phyloP scores from a whole-genome alignment of 2,888 invertebrate species.

The Synergus gifuensis region DNA sequence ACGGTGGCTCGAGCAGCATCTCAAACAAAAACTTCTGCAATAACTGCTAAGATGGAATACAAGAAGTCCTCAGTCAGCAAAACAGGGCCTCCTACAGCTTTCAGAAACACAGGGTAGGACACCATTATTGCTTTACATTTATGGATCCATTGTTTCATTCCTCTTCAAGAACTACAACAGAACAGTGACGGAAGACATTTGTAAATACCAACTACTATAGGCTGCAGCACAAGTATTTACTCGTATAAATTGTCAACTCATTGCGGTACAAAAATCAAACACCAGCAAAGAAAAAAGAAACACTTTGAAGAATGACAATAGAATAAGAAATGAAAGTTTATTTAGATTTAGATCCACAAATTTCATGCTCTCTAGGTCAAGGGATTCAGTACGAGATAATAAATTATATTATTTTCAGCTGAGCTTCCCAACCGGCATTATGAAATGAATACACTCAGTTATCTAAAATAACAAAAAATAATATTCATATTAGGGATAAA shows the following conservation, averaged over 20 bases:
- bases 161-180: constrained; percentile 3
- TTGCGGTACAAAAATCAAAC: constrained; percentile 11
- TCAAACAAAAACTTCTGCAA: constrained; percentile 55
- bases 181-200: not conserved
- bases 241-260: constrained; percentile 7
- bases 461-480: too few relatives aligned
- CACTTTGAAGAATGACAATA: too few relatives aligned
- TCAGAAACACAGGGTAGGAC: constrained; percentile 6
- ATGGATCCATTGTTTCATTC: constrained; percentile 33
- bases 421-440: not conserved
- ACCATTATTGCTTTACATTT: constrained; percentile 41
- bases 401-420: not conserved
- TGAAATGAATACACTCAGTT: not conserved
- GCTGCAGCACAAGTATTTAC: not conserved
- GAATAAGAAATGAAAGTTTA: not conserved
- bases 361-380: not conserved
- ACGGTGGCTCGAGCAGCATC: constrained; percentile 37
- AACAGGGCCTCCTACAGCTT: constrained; percentile 22
- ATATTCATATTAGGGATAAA: too few relatives aligned
- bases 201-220: constrained; percentile 11
- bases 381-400: not conserved
- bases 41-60: constrained; percentile 54
- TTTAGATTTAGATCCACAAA: not conserved
- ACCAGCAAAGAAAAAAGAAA: not conserved
- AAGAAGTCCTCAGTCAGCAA: constrained; percentile 55